Percentiles rank a stretch among this genome's conserved stretches.
phyloP scores from a whole-genome alignment of 2,113 vertebrate genomes.

The Corapipo altera region DNA sequence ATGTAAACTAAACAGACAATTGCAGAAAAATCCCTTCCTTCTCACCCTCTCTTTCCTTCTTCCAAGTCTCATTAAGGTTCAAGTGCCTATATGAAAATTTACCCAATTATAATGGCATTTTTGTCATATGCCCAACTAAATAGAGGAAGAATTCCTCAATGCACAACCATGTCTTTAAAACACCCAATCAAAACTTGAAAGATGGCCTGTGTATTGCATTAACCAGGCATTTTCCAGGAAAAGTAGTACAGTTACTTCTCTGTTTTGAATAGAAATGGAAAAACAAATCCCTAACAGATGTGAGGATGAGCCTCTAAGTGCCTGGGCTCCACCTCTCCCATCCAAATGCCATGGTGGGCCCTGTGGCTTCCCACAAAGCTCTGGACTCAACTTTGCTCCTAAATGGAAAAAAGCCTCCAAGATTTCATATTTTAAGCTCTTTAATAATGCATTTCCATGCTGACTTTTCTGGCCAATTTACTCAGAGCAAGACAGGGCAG shows the following conservation, averaged over 20 bases:
- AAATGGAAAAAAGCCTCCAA: background rate
- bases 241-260: background rate
- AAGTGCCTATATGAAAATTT: background rate
- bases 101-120: background rate
- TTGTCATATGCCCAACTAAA: background rate
- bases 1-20: background rate
- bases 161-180: background rate
- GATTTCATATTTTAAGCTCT: background rate
- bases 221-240: background rate
- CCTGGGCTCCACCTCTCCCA: background rate
- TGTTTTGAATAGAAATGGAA: background rate
- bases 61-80: background rate
- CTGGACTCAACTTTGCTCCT: background rate
- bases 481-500: background rate
- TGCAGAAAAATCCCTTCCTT: background rate
- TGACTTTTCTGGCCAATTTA: background rate
- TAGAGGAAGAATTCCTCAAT: accelerated
- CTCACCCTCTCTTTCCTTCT: background rate
- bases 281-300: background rate
- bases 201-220: background rate
- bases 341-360: accelerated
- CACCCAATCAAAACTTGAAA: background rate
- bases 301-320: background rate
- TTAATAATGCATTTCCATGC: background rate
- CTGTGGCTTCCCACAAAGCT: background rate